A percentile compares a stretch with the other conserved stretches of the same genome.
These are phyloP conservation scores for Scaptomyza pallida DNA, from an alignment of 1,140 invertebrate species.

Conservation along the genomic window DNA sequence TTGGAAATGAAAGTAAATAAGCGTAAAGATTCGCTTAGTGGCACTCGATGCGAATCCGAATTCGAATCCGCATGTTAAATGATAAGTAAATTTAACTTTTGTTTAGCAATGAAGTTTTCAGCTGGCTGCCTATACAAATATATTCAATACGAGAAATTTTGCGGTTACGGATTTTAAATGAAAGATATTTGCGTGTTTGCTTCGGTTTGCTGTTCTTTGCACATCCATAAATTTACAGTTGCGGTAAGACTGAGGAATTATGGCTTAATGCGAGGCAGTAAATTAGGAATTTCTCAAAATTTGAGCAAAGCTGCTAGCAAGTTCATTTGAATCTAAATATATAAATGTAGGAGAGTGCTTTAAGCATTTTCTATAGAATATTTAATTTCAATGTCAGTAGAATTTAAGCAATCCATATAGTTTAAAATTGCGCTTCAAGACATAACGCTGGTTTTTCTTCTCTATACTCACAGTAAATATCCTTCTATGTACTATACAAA, in stretches of 20 bases:
- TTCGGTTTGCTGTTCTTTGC: not conserved
- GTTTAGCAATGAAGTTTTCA: slow-evolving; percentile 29
- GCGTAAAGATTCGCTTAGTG: slow-evolving; percentile 76
- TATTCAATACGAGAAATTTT: slow-evolving; percentile 22
- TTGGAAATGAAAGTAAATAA: slow-evolving; percentile 74
- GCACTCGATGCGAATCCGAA: slow-evolving; percentile 39
- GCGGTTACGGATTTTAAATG: slow-evolving; percentile 22
- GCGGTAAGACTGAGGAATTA: slow-evolving; percentile 11
- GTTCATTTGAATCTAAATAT: slow-evolving; percentile 1
- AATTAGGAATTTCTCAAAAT: slow-evolving; percentile 5
- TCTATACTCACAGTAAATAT: too few relatives aligned
- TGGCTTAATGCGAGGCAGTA: slow-evolving; percentile 4
- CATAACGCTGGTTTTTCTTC: not conserved
- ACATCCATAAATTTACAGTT: slow-evolving; percentile 25
- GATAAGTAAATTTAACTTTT: slow-evolving; percentile 77
- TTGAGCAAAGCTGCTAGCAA: not conserved
- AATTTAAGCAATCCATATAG: slow-evolving; percentile 20
- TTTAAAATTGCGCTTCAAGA: slow-evolving; percentile 26
- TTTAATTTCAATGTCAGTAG: slow-evolving; percentile 9
- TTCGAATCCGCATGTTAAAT: slow-evolving; percentile 51
- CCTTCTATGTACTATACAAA: too few relatives aligned
- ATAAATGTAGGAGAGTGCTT: slow-evolving; percentile 18
- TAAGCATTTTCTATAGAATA: slow-evolving; percentile 2
- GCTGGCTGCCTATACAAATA: slow-evolving; percentile 5
- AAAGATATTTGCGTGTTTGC: slow-evolving; percentile 12